phyloP scores from a whole-genome alignment of 1,140 invertebrate genomes.

The Drosophila ficusphila region DNA sequence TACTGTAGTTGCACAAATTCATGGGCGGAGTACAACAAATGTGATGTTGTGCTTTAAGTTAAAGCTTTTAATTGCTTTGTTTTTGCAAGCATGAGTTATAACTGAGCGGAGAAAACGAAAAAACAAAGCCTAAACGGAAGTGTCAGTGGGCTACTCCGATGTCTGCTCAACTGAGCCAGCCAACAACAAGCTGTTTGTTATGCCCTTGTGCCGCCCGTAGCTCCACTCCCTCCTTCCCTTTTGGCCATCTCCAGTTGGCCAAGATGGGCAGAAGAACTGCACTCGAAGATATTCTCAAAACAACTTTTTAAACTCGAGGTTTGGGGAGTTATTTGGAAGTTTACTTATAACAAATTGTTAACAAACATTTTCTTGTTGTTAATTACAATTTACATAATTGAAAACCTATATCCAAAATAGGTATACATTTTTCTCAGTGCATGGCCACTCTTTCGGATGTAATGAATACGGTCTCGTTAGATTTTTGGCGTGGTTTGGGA shows the following conservation, averaged over 20 bases:
- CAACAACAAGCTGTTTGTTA: slow-evolving; percentile 73
- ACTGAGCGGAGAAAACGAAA: slow-evolving; percentile 36
- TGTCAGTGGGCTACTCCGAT: slow-evolving; percentile 69
- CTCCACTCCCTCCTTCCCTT: slow-evolving; percentile 21
- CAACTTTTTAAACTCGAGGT: too few species aligned
- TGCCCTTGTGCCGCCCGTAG: slow-evolving; percentile 45
- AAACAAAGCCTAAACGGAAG: slow-evolving; percentile 75
- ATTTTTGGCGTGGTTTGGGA: slow-evolving; percentile 43
- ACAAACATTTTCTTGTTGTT: too few species aligned
- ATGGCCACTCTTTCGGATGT: slow-evolving; percentile 25
- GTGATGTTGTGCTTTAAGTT: slow-evolving; percentile 51
- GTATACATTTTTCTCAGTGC: slow-evolving; percentile 6
- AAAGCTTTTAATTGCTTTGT: slow-evolving; percentile 77
- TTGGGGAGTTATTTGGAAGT: too few species aligned
- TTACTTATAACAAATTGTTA: too few species aligned
- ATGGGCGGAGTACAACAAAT: slow-evolving; percentile 26
- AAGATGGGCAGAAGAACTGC: slow-evolving; percentile 16
- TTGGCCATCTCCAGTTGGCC: slow-evolving; percentile 20
- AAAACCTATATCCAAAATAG: too few species aligned
- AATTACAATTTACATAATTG: too few species aligned
- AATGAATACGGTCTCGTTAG: slow-evolving; percentile 71
- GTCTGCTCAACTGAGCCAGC: slow-evolving; percentile 65
- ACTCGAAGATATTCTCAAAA: too few species aligned
- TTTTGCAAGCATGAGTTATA: slow-evolving; percentile 55
- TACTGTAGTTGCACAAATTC: slow-evolving; percentile 23